phyloP scores from a whole-genome alignment of 2,888 invertebrate genomes.

The Macrosiphum euphorbiae region DNA sequence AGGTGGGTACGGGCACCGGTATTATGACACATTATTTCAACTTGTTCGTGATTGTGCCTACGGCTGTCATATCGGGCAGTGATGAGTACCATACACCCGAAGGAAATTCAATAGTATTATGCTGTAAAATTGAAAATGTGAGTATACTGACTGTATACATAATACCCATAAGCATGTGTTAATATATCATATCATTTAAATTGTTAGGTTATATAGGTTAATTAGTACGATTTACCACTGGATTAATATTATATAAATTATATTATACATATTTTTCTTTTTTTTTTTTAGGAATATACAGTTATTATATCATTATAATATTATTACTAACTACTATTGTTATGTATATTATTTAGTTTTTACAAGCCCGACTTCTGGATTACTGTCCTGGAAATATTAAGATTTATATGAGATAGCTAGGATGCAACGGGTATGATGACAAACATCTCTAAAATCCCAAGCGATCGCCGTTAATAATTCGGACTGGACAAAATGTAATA shows the following conservation, averaged over 20 bases:
- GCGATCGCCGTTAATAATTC: neutral
- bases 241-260: neutral
- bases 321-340: neutral
- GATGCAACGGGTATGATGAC: neutral
- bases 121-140: conserved; percentile 71
- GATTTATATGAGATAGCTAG: neutral
- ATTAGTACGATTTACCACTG: neutral
- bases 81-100: conserved; percentile 71
- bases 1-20: conserved; percentile 71
- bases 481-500: neutral
- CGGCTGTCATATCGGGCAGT: conserved; percentile 71
- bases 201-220: neutral
- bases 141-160: conserved; percentile 64
- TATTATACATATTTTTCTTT: neutral
- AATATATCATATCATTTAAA: neutral
- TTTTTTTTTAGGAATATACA: neutral
- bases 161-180: neutral
- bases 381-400: neutral
- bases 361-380: neutral
- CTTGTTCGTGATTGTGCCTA: conserved; percentile 71
- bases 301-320: neutral
- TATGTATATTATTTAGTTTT: neutral
- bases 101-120: conserved; percentile 71
- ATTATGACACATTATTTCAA: conserved; percentile 71
- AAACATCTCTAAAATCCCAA: neutral